Conservation (phyloP, 1,140 invertebrate genomes). For the Platorchestia sp. region DNA sequence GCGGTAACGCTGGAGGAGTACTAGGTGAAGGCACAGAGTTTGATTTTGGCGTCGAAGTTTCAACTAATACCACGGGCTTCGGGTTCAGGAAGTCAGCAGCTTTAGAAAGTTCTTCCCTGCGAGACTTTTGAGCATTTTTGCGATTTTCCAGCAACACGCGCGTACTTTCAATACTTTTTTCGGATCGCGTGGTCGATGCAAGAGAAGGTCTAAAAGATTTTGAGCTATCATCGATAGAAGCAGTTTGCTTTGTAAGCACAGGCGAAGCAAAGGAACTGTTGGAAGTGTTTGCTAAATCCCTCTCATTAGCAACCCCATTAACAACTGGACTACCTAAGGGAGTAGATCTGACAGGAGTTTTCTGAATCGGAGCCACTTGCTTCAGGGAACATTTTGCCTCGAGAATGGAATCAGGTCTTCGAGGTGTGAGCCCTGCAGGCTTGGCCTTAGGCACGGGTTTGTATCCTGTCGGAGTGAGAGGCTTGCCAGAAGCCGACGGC, state of each 20-base stretch:
- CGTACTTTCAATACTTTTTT: constrained; percentile 46
- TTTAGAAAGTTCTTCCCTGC: constrained; percentile 40
- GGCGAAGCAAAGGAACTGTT: neutral
- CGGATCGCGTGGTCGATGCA: neutral
- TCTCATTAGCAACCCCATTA: neutral
- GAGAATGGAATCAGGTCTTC: constrained; percentile 28
- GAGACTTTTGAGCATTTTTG: constrained; percentile 56
- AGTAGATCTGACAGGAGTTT: neutral
- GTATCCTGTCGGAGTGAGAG: constrained; percentile 21
- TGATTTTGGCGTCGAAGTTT: constrained; percentile 1
- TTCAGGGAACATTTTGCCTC: constrained; percentile 58
- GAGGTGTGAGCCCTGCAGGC: neutral
- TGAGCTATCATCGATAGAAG: neutral
- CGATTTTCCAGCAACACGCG: constrained; percentile 47
- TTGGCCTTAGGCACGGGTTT: constrained; percentile 42
- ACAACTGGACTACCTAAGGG: neutral
- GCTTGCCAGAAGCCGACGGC: neutral
- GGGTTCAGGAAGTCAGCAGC: constrained; percentile 8
- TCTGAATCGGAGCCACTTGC: constrained; percentile 56
- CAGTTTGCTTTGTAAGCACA: neutral
- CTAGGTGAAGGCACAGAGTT: constrained; percentile 8
- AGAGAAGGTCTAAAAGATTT: neutral
- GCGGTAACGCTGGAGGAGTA: constrained; percentile 16
- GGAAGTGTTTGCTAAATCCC: neutral
- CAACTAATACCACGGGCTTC: constrained; percentile 35